Base-by-base conservation (phyloP, 2,113 vertebrate species). In the Antennarius striatus region DNA sequence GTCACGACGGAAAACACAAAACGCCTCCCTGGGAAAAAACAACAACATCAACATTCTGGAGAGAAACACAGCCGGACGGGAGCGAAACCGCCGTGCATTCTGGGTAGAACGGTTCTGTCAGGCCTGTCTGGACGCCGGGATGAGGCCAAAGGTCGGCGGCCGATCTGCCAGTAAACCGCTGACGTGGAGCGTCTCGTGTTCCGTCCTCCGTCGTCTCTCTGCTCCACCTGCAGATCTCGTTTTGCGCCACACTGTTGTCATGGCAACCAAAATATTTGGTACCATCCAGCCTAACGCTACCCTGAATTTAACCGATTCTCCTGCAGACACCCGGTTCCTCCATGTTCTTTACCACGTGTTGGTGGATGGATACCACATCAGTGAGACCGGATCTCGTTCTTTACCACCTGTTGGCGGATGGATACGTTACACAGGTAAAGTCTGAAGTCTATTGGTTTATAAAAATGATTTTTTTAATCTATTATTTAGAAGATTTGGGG, bases 121-220 rank as follows among this genome's bases (percentile, higher is more conserved):
- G 49, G 57, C 73, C 67, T 15, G 71, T 56, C 75, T 60, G 68
- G 39, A 53, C 32, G 50, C 62, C 66, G 17, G 58, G 62, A 61
- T 3, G 53, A 74, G 82, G 75, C 32, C 68, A 73, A 76, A 45
- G 84, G 40, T 84, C 83, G 75, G 39, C 11, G 47, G 4, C 63
- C 13, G 58, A 82, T 64, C 80, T 67, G 66, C 53, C 74, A 68
- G 42, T 4, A 79, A 80, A 71, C 59, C 76, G 85, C 79, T 87
- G 85, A 89, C 45, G 75, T 66, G 15, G 0, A 57, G 64, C 68
- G 49, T 75, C 68, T 74, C 42, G 0, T 11, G 12, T 70, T 53
- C 63, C 73, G 30, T 32, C 49, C 30, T 51, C 47, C 43, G 14
- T 58, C 6, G 51, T 50, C 64, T 72, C 53, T 10, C 78, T 17